phyloP scores from a whole-genome alignment of 2,888 invertebrate genomes.

The Allolobophora icterica region DNA sequence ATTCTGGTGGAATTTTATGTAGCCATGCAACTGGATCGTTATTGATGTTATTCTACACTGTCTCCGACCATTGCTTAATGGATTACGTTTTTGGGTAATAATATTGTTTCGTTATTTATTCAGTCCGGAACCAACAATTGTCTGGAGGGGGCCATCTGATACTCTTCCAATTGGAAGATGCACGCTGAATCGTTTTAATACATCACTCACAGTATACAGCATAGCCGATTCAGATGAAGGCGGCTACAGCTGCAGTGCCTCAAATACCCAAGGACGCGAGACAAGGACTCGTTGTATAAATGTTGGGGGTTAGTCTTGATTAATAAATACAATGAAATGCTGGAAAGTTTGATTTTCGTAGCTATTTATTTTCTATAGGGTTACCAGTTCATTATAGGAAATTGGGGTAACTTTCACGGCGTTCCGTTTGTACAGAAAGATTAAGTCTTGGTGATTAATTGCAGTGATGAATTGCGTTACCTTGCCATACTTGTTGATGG shows the following conservation, averaged over 20 bases:
- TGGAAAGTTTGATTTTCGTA: too few species aligned
- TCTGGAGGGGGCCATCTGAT: neutral
- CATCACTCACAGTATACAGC: neutral
- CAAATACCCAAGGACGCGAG: neutral
- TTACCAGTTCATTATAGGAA: too few species aligned
- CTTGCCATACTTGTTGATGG: too few species aligned
- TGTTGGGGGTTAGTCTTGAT: slow-evolving; percentile 1
- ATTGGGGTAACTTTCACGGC: too few species aligned
- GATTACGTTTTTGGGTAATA: neutral
- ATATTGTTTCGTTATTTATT: neutral
- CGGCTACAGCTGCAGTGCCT: slow-evolving; percentile 3
- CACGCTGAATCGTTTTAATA: neutral
- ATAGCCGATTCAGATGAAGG: neutral
- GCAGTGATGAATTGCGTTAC: too few species aligned
- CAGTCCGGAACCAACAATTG: slow-evolving; percentile 24
- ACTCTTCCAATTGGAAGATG: neutral
- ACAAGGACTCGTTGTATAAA: neutral
- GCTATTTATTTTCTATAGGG: too few species aligned
- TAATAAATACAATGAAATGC: neutral
- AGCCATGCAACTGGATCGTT: neutral
- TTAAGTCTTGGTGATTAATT: too few species aligned
- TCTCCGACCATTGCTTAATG: neutral
- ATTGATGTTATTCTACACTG: neutral
- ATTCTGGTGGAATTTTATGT: too few species aligned
- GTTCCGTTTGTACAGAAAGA: too few species aligned